Evolutionary conservation across 2,888 invertebrate genomes (phyloP), one percentile per base, ranked within the genome.

Genomic region (Desoria tigrina): DNA sequence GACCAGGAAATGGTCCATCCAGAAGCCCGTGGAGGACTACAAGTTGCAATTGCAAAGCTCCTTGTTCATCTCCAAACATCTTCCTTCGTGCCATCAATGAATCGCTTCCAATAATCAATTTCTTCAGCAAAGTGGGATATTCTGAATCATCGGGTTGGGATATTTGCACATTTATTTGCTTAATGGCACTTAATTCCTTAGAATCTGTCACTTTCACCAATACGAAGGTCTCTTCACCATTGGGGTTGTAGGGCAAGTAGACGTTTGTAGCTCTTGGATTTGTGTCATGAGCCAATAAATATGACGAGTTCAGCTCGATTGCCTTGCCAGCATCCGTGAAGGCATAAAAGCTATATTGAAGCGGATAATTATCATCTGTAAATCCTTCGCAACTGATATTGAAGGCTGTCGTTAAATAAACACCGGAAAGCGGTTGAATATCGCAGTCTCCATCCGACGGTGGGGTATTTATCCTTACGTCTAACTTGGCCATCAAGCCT

Each of bases 271-370:
- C 16, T 21, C 21, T 21, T 45, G 45, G 45, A 16, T 45, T 45
- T n/a, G 21, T 45, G n/a, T 21, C 45, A 21, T 45, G 21, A 21
- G n/a, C 45, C 4, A 45, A 6, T 16, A 45, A n/a, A n/a, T n/a
- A n/a, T n/a, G n/a, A n/a, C n/a, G n/a, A n/a, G n/a, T n/a, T n/a
- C n/a, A n/a, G n/a, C n/a, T 45, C 45, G 9, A 45, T 6, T 11
- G 6, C 45, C 45, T 16, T 45, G 9, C 45, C 45, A 18, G 16
- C 21, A 45, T 45, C 45, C 4, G 45, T 45, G n/a, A 6, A 11
- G 9, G 16, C 45, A 45, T 45, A 45, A 16, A 45, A 45, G n/a
- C 45, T 45, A n/a, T 45, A 45, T n/a, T 45, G n/a, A 6, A 45
- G n/a, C 4, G 45, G 45, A 6, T 11, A 3, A 45, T 45, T 6